Conservation (phyloP, 2,888 invertebrate genomes). For the Dione vanillae region DNA sequence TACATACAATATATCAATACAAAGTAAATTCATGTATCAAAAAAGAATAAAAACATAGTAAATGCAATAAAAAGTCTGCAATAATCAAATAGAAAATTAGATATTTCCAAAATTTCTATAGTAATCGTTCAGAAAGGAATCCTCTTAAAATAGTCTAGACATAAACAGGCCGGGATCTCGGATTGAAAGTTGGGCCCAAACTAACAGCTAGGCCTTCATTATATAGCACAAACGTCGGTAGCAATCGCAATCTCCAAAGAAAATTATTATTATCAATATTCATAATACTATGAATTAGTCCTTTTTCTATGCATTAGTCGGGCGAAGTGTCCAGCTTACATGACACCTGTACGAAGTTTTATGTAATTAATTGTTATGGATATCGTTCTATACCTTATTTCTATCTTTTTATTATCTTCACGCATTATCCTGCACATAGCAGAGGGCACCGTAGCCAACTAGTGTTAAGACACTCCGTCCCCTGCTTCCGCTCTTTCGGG, state of each 20-base stretch:
- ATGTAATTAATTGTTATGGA: too few relatives aligned
- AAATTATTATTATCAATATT: too few relatives aligned
- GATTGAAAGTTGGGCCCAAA: background rate
- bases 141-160: background rate
- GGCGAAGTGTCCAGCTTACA: background rate
- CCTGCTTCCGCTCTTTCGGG: too few relatives aligned
- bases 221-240: background rate
- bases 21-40: background rate
- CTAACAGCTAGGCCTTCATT: background rate
- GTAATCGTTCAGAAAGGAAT: background rate
- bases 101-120: background rate
- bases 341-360: too few relatives aligned
- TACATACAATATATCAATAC: background rate
- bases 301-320: background rate
- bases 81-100: background rate
- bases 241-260: too few relatives aligned
- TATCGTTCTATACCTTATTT: background rate
- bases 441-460: too few relatives aligned
- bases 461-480: too few relatives aligned
- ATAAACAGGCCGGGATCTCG: background rate
- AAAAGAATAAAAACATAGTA: background rate
- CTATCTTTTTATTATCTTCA: background rate
- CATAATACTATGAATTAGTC: too few relatives aligned
- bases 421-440: background rate
- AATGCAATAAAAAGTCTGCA: constrained; percentile 3